These are phyloP conservation scores for Amphipoea lucens DNA, from an alignment of 2,888 invertebrate species.

Conservation along the genomic window DNA sequence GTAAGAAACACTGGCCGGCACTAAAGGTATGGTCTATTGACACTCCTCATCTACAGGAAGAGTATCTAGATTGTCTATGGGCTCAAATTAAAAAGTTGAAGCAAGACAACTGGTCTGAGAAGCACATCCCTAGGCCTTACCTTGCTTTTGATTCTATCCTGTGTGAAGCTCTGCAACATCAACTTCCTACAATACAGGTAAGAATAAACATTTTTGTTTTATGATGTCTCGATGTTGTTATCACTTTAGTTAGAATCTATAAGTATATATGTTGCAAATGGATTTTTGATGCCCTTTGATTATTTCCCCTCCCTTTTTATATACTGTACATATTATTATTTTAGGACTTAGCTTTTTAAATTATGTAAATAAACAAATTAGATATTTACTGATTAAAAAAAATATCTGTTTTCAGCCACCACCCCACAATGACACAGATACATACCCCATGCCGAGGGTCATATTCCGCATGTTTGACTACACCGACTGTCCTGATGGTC, in stretches of 20 bases:
- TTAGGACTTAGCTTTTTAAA: too few relatives aligned
- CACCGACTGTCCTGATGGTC: slow-evolving; percentile 98
- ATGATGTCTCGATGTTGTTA: background rate
- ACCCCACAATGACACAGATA: slow-evolving; percentile 96
- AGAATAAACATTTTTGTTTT: slow-evolving; percentile 1
- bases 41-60: slow-evolving; percentile 98
- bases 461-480: slow-evolving; percentile 99
- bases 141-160: slow-evolving; percentile 98
- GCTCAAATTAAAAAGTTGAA: slow-evolving; percentile 95
- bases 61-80: slow-evolving; percentile 99
- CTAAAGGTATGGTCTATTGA: slow-evolving; percentile 98
- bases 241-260: background rate
- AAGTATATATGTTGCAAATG: too few relatives aligned
- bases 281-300: too few relatives aligned
- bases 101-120: slow-evolving; percentile 99
- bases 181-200: slow-evolving; percentile 94
- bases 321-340: too few relatives aligned
- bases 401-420: slow-evolving; percentile 92
- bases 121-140: slow-evolving; percentile 98
- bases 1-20: slow-evolving; percentile 97
- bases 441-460: slow-evolving; percentile 98
- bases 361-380: too few relatives aligned
- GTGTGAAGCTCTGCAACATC: slow-evolving; percentile 99
- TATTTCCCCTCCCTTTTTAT: too few relatives aligned
- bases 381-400: background rate